These are phyloP conservation scores for Brienomyrus longianalis DNA, from an alignment of 2,113 vertebrate genomes.

Conservation along the genomic window DNA sequence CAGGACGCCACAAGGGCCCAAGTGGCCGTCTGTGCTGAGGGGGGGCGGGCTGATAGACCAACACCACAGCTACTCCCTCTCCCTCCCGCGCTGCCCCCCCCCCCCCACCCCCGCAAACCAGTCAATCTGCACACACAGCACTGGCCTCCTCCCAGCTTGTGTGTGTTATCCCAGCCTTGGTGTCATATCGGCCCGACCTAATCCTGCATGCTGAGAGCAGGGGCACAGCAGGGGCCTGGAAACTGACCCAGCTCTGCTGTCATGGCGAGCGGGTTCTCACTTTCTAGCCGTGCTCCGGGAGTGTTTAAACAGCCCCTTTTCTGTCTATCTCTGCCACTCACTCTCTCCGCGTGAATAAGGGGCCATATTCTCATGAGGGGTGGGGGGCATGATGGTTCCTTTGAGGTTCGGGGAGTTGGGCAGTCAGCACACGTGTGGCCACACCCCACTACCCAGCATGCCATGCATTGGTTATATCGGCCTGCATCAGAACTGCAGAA, in stretches of 20 bases:
- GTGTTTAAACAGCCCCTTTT: background rate
- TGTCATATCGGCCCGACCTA: background rate
- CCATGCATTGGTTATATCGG: background rate
- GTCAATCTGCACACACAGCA: background rate
- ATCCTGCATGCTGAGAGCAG: slow-evolving; percentile 9
- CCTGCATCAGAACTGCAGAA: background rate
- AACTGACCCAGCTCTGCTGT: background rate
- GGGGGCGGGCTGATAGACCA: background rate
- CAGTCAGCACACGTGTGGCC: background rate
- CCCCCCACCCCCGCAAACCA: background rate
- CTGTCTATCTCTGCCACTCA: background rate
- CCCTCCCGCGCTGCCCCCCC: background rate
- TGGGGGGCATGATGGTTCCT: background rate
- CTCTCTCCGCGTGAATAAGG: background rate
- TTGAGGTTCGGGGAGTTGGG: background rate
- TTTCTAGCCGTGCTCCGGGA: background rate
- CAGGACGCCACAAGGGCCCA: background rate
- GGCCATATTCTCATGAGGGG: background rate
- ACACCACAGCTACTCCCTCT: background rate
- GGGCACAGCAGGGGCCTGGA: background rate
- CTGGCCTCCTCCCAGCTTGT: background rate
- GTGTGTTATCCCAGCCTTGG: background rate
- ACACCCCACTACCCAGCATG: background rate
- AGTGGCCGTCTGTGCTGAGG: background rate
- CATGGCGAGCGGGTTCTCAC: background rate